Percentiles rank a stretch among this genome's conserved stretches.
Evolutionary conservation across 1,140 invertebrate species (phyloP).

Genomic region (Lysiphlebus fabarum): DNA sequence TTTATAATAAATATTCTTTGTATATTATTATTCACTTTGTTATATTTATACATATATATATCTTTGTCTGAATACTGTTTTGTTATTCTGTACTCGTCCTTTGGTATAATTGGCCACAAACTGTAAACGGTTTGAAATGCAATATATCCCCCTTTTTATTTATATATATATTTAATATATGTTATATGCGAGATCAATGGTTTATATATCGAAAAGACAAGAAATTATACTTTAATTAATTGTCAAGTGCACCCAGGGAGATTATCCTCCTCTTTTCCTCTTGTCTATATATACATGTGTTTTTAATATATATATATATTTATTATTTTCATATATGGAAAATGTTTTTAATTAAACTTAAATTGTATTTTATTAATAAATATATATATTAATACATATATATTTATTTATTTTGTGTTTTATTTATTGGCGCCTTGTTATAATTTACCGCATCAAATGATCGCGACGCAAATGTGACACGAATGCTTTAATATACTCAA

Average conservation of each 20-base stretch:
- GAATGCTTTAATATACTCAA: conserved; percentile 9
- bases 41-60: no score
- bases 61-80: conserved; percentile 36
- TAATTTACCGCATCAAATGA: no score
- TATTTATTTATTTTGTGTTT: no score
- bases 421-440: no score
- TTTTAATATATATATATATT: conserved; percentile 21
- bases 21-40: no score
- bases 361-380: conserved; percentile 10
- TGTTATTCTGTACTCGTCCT: conserved; percentile 52
- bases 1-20: no score
- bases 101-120: conserved; percentile 54
- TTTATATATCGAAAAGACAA: conserved; percentile 49
- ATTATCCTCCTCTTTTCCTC: not conserved
- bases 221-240: conserved; percentile 59
- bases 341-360: conserved; percentile 2
- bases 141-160: conserved; percentile 11
- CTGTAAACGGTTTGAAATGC: conserved; percentile 40
- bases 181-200: no score
- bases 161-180: not conserved
- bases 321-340: conserved; percentile 45
- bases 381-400: conserved; percentile 5
- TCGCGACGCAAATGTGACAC: conserved; percentile 15
- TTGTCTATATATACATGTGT: not conserved
- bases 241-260: conserved; percentile 43